Evolutionary conservation across 2,113 vertebrate species (phyloP).

Genomic region (Sitta europaea): DNA sequence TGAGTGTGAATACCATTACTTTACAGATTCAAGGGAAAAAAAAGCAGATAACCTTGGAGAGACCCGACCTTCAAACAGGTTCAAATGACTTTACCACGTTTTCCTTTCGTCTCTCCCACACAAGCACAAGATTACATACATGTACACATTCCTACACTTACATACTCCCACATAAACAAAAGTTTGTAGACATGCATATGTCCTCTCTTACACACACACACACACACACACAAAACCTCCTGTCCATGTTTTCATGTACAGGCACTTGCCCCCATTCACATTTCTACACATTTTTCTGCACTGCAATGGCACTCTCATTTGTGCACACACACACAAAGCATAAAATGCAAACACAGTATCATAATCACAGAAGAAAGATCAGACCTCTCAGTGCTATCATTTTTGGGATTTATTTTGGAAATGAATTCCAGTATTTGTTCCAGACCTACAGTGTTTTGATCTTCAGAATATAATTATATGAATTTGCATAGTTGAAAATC

Average conservation of each 20-base stretch:
- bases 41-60: slow-evolving; percentile 80
- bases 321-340: background rate
- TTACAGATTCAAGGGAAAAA: slow-evolving; percentile 79
- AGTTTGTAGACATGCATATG: background rate
- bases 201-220: background rate
- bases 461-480: background rate
- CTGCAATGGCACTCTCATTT: background rate
- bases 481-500: slow-evolving; percentile 39
- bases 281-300: background rate
- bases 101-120: slow-evolving; percentile 39
- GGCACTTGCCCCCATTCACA: background rate
- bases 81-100: slow-evolving; percentile 53
- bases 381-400: background rate
- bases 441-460: background rate
- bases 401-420: slow-evolving; percentile 3
- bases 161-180: background rate
- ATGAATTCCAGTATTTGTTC: background rate
- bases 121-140: slow-evolving; percentile 23
- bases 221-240: background rate
- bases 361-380: background rate
- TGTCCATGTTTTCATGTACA: background rate
- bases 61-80: slow-evolving; percentile 72
- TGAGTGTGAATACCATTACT: slow-evolving; percentile 80
- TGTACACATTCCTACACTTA: background rate
- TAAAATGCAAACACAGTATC: background rate